A percentile compares a stretch with the other conserved stretches of the same genome.
These are phyloP conservation scores for Melanerpes formicivorus DNA, from an alignment of 2,113 vertebrate species.

Conservation along the genomic window DNA sequence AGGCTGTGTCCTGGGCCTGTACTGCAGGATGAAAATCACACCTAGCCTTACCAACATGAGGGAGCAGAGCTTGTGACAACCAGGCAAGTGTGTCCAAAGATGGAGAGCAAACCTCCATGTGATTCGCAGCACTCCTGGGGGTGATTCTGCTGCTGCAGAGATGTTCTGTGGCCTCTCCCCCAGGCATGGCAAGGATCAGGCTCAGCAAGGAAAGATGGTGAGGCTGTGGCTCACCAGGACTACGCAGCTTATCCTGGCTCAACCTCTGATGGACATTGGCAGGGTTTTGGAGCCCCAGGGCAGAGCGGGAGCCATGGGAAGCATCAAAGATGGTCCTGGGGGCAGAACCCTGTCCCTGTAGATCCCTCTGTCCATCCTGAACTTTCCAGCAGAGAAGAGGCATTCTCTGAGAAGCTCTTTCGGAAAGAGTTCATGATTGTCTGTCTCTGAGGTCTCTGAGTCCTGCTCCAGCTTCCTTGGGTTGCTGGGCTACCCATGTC, in stretches of 20 bases:
- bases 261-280: accelerated
- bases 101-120: accelerated
- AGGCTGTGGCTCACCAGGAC: not conserved
- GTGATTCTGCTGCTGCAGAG: not conserved
- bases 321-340: not conserved
- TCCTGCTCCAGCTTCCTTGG: accelerated
- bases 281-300: not conserved
- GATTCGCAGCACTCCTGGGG: too few relatives aligned
- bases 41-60: accelerated
- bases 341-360: not conserved
- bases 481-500: not conserved
- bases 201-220: accelerated
- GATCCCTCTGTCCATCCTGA: not conserved
- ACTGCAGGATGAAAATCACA: not conserved
- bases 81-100: not conserved
- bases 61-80: not conserved
- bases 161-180: not conserved
- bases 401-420: not conserved
- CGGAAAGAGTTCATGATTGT: not conserved
- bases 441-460: not conserved
- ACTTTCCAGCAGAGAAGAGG: not conserved
- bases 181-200: not conserved
- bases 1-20: accelerated
- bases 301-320: not conserved
- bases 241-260: accelerated